Conservation (phyloP, 2,888 invertebrate species). For the Euplagia quadripunctaria region DNA sequence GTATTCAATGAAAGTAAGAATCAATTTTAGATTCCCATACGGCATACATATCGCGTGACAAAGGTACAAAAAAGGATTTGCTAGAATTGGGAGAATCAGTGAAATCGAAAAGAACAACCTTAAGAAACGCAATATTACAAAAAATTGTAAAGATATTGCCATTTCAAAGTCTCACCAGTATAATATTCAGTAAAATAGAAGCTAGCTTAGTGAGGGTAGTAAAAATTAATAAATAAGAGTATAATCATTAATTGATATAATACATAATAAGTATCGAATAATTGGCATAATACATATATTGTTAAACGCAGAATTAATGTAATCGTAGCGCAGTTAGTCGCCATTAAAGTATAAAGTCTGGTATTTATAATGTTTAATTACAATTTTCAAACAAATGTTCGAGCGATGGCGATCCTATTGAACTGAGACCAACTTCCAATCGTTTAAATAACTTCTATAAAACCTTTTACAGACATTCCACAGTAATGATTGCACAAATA, state of each 20-base stretch:
- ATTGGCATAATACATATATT: constrained; percentile 21
- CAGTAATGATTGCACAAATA: constrained; percentile 2
- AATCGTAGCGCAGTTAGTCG: constrained; percentile 31
- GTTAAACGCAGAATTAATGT: constrained; percentile 26
- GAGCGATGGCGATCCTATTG: constrained; percentile 19
- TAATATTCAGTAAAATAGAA: background rate
- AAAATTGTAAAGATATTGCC: background rate
- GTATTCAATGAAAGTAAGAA: no score
- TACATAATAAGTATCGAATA: constrained; percentile 19
- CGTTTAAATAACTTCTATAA: constrained; percentile 23
- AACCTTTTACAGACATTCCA: constrained; percentile 13
- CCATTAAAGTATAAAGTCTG: constrained; percentile 44
- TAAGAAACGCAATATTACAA: background rate
- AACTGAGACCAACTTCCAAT: constrained; percentile 24
- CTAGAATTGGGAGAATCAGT: background rate
- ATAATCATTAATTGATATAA: constrained; percentile 21
- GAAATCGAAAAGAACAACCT: background rate
- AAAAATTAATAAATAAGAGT: constrained; percentile 6
- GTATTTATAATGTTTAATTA: constrained; percentile 46
- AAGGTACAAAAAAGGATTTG: background rate
- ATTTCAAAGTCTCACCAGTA: background rate
- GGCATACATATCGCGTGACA: no score
- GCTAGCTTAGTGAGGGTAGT: background rate
- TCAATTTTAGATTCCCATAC: no score
- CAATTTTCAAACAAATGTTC: constrained; percentile 39